Evolutionary conservation across 1,140 invertebrate genomes (phyloP).

Genomic region (Nephila pilipes): DNA sequence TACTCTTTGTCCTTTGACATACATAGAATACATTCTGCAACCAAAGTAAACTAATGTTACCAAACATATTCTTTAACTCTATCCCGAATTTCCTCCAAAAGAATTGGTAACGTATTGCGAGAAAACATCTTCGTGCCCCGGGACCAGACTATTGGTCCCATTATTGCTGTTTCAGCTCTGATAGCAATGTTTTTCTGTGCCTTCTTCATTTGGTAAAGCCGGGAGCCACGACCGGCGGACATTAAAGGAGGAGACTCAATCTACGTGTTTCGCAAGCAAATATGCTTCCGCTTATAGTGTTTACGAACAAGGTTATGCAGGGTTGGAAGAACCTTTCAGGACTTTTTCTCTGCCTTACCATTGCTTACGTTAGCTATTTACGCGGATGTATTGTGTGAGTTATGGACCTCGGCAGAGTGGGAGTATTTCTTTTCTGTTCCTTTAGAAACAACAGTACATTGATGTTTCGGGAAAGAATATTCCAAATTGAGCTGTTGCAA

Average conservation of each 20-base stretch:
- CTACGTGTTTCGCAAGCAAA: conserved; percentile 67
- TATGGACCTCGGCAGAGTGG: neutral
- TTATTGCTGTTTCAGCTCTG: conserved; percentile 75
- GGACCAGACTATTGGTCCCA: conserved; percentile 37
- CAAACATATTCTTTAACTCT: no score
- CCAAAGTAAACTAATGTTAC: no score
- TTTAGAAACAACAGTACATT: neutral
- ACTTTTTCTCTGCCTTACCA: neutral
- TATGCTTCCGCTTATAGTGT: conserved; percentile 14
- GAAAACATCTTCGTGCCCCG: neutral
- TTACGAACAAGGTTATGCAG: conserved; percentile 35
- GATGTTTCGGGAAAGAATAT: neutral
- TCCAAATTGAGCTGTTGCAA: neutral
- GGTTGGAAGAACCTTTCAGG: neutral
- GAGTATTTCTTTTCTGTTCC: neutral
- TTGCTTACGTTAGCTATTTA: conserved; percentile 29
- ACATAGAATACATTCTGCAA: no score
- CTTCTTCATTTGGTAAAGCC: conserved; percentile 57
- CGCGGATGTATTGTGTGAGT: neutral
- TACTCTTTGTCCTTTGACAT: no score
- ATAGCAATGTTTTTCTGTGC: conserved; percentile 58
- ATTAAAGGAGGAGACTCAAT: neutral
- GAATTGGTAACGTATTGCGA: neutral
- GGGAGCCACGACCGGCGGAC: neutral
- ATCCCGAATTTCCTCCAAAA: neutral